Evolutionary conservation across 2,113 vertebrate genomes (phyloP), one percentile per base, ranked within the genome.

Genomic region (Mesembrinibis cayennensis): DNA sequence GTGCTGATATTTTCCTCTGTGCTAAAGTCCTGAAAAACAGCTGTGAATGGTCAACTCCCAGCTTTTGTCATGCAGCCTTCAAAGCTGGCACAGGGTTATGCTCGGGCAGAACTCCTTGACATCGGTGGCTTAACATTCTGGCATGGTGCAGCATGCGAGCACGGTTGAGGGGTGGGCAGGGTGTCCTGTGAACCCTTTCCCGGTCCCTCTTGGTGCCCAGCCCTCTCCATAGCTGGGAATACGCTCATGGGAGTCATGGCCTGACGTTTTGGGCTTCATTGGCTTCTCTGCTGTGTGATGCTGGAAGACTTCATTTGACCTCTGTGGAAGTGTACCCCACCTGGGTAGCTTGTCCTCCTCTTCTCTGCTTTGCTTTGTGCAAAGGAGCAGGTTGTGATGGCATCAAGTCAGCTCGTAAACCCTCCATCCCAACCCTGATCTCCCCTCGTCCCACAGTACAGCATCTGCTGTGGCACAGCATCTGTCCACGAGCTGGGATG

Each of bases 401-500:
- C 62, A 62, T 7, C 0, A 0, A 59, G 16, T 63, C 0, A 0
- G 29, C n/a, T 73, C 1, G 1, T 15, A 52, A 89, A 36, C 18
- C 17, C 42, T 44, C 42, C n/a, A 9, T 58, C 25, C n/a, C n/a
- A 23, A 29, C 42, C 20, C 47, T 58, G 25, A 49, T 40, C 13
- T 83, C 22, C 55, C n/a, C n/a, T 72, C 1, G 1, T 47, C 65
- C 62, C 3, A 4, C 4, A 5, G 36, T 18, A 4, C 62, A 52
- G 40, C 61, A 22, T 56, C 69, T 29, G 29, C 22, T 7, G 3
- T 5, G 18, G 58, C 36, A 18, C 36, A 52, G 56, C 26, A 50
- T 42, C 44, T 10, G 2, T 6, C 55, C 1, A 0, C 0, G 2
- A 72, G 30, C 62, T 0, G 1, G 13, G 34, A 21, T 85, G 63